Conservation (phyloP, 2,888 invertebrate species). For the Drosophila meridionalis region DNA sequence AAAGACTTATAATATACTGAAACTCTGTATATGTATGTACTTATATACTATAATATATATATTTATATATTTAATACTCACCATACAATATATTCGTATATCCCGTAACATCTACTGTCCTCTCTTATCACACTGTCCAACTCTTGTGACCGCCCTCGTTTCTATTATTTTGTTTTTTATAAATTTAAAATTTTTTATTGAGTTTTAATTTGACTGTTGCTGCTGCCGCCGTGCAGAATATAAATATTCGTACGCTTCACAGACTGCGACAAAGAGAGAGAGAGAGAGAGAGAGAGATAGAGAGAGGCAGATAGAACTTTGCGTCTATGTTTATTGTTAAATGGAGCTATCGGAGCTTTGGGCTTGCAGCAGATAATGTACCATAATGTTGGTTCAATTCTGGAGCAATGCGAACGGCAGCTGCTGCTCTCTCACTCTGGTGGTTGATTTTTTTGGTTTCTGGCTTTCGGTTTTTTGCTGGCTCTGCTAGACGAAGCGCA, state of each 20-base stretch:
- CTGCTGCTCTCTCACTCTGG: slow-evolving; percentile 18
- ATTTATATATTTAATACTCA: neutral
- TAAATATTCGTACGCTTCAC: slow-evolving; percentile 59
- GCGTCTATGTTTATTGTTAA: slow-evolving; percentile 28
- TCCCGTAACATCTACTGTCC: too few relatives aligned
- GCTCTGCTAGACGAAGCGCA: slow-evolving; percentile 67
- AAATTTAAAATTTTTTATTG: slow-evolving; percentile 21
- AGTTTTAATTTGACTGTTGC: slow-evolving; percentile 42
- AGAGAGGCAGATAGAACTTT: slow-evolving; percentile 1
- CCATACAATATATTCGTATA: neutral
- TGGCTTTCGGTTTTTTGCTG: slow-evolving; percentile 9
- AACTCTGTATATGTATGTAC: neutral
- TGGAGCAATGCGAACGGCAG: slow-evolving; percentile 38
- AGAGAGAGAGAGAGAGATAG: slow-evolving; percentile 7
- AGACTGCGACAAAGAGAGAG: slow-evolving; percentile 22
- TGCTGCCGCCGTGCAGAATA: slow-evolving; percentile 41
- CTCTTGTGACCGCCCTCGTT: slow-evolving; percentile 44
- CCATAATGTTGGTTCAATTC: slow-evolving; percentile 69
- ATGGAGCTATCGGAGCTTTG: slow-evolving; percentile 53
- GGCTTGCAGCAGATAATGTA: slow-evolving; percentile 67
- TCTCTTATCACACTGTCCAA: neutral
- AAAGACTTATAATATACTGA: neutral
- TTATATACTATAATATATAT: neutral
- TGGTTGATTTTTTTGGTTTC: slow-evolving; percentile 27
- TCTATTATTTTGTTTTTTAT: slow-evolving; percentile 19